Evolutionary conservation across 2,113 vertebrate genomes (phyloP), one percentile per base, ranked within the genome.

Genomic region (Ia io): DNA sequence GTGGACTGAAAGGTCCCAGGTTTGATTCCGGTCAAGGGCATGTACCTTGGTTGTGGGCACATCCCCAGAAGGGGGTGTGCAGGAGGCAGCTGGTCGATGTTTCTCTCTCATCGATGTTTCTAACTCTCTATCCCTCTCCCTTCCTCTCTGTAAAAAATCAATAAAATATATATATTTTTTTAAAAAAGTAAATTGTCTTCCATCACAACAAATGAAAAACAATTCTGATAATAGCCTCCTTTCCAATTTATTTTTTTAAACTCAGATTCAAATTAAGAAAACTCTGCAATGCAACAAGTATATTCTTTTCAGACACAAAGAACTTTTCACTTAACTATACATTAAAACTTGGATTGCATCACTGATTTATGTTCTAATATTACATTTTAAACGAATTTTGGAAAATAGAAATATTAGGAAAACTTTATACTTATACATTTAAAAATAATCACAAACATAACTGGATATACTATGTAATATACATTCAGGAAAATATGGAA

Each of bases 191-290:
- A 73, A 71, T 18, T 79, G 28, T 37, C 44, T 53, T 65, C 42
- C 25, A 90, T 79, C 22, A 88, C 91, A 95, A 83, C 18, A 83
- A 96, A 37, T 89, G 4, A 76, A 92, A 89, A 84, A 37, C 0
- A 74, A 91, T 30, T 84, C 30, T 83, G n/a, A n/a, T 59, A 61
- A 10, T 37, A 79, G 16, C 53, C 87, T 83, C 35, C 53, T 92
- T 90, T 59, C 12, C 3, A 73, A 88, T 83, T 91, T 53, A 76
- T 56, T 53, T 91, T 69, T 80, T 93, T 91, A 91, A 77, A 1
- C 13, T 91, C 42, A 83, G 51, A 82, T 73, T 91, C 53, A 90
- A 95, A 73, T 69, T 74, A 87, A 93, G 44, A 56, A 65, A 63
- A 40, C 9, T 40, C 17, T 77, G 11, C 22, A 9, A 56, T 53